Base-by-base conservation (phyloP, 2,888 invertebrate genomes). In the Luperina nickerlii region DNA sequence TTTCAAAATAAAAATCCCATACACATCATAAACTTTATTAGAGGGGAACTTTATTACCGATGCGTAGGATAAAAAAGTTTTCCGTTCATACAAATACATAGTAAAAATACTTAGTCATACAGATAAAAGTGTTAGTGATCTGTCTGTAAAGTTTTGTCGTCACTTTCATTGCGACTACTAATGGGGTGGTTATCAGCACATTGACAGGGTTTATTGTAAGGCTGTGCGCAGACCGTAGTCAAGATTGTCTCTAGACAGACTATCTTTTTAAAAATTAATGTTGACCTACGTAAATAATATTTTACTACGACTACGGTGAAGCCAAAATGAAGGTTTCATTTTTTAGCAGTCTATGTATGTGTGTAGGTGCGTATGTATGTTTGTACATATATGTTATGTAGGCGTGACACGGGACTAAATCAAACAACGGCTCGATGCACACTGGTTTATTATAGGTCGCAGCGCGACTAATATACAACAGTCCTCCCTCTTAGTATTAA, bases 131-230 rank as follows among this genome's bases (percentile, higher is more conserved):
- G 24, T 70, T 45, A 65, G n/a, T 54, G 54, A 66, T 78, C 27
- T 32, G 82, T 83, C 83, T 83, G 65, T 24, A 5, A 83, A 83
- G 83, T 83, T 83, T 20, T 7, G 27, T 65, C 45, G 24, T 68
- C 45, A 45, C 20, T 62, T 62, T 51, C 38, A 38, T 71, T 66
- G 24, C 27, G 48, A 62, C 62, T 67, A 9, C 32, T 18, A 51
- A 60, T 66, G 4, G 27, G 48, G 27, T 38, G 24, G 20, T 76
- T 76, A 51, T 72, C 72, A 73, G 77, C 9, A 65, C 60, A 60
- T 66, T 71, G 57, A 20, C 62, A 20, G 68, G 60, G 60, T 70
- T 54, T 69, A 71, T 76, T 69, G 42, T 45, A 32, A 45, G 1
- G 45, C 9, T 18, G 6, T 38, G 15, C 24, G 6, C 63, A 32